Base-by-base conservation (phyloP, 2,113 vertebrate genomes). In the Paramormyrops kingsleyae region DNA sequence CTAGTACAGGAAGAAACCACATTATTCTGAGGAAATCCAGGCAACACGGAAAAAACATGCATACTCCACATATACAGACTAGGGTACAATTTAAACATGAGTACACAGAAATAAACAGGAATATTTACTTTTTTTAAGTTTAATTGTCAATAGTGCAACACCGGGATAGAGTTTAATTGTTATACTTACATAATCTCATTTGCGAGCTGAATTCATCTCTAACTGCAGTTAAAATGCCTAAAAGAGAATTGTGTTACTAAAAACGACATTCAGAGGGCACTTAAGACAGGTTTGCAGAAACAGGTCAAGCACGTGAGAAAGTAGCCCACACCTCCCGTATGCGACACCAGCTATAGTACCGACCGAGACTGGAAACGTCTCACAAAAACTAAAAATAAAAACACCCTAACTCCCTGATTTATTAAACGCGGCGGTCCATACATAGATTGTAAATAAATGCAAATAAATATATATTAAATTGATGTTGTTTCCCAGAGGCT, bases 191-290 rank as follows among this genome's bases (percentile, higher is more conserved):
- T 31, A 87, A 53, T 87, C 13, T 87, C n/a, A 53, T 87, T 87
- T 87, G 85, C 12, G n/a, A 53, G 27, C 8, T 27, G 50, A 39
- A 87, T 87, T 49, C 85, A 87, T 87, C 50, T 87, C 27, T 35
- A 56, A 87, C 47, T 87, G 50, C 5, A 56, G 35, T 87, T 15
- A 17, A 35, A 19, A 39, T 93, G 92, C 91, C 93, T 95, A 90
- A 21, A 70, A 56, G 85, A 35, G 27, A 70, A 70, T 4, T 27
- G 59, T 35, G 50, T 50, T 49, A 49, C 35, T 56, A 47, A 47
- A 66, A 84, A 84, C 83, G 24, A 24, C 83, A 42, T 83, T 44
- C 15, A 47, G 9, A 46, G 15, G 39, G 10, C 35, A 53, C 49
- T 12, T 39, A 53, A 86, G 13, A 19, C 35, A 42, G 1, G 31